Evolutionary conservation across 2,113 vertebrate genomes (phyloP).

Genomic region (Lepus europaeus): DNA sequence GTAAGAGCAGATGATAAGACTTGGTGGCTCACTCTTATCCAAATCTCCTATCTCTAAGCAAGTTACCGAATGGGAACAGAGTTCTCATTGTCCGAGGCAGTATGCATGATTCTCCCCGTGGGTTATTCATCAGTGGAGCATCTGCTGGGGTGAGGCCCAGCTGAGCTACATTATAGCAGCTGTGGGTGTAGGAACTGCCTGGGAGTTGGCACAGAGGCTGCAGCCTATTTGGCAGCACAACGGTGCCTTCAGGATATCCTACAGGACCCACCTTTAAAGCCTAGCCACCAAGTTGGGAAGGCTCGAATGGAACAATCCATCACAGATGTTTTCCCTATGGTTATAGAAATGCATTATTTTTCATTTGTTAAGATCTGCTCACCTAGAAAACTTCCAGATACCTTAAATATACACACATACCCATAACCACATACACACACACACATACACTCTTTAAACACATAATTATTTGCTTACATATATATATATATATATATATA

Average conservation of each 20-base stretch:
- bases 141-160: neutral
- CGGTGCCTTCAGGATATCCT: neutral
- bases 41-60: neutral
- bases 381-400: neutral
- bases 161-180: neutral
- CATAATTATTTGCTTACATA: neutral
- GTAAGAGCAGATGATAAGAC: neutral
- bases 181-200: conserved; percentile 11
- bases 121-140: neutral
- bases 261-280: neutral
- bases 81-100: neutral
- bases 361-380: neutral
- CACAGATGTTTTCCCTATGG: neutral
- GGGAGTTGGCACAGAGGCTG: neutral
- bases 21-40: accelerated
- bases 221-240: neutral
- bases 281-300: neutral
- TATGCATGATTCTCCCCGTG: neutral
- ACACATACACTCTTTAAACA: neutral
- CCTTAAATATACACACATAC: neutral
- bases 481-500: no score
- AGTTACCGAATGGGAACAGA: neutral
- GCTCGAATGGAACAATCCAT: neutral
- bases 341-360: neutral
- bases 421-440: neutral